Evolutionary conservation across 1,140 invertebrate species (phyloP).

Genomic region (Calycopis cecrops): DNA sequence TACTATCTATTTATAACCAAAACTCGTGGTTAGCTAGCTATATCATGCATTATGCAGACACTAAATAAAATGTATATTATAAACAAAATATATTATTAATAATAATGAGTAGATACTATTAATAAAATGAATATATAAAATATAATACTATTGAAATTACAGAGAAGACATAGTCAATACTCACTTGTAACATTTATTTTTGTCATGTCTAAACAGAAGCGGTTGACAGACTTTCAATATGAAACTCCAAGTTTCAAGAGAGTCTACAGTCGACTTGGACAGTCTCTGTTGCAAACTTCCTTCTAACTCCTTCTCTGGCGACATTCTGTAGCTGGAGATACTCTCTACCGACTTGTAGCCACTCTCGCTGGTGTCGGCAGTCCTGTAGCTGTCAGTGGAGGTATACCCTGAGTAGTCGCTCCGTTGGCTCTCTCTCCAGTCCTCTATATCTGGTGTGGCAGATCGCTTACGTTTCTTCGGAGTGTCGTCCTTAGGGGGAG

Average conservation of each 20-base stretch:
- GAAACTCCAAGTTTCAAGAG: conserved; percentile 62
- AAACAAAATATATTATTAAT: no score
- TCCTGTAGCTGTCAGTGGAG: conserved; percentile 48
- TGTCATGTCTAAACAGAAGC: conserved; percentile 61
- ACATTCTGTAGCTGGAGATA: conserved; percentile 32
- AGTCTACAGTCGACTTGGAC: conserved; percentile 47
- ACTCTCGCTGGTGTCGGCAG: conserved; percentile 40
- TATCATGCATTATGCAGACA: no score
- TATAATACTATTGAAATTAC: no score
- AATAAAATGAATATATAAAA: no score
- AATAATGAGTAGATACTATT: no score
- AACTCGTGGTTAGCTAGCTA: no score
- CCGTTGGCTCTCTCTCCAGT: conserved; percentile 31
- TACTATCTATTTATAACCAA: no score
- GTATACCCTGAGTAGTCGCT: conserved; percentile 44
- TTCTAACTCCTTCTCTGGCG: conserved; percentile 47
- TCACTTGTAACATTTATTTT: conserved; percentile 63
- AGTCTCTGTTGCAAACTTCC: conserved; percentile 33
- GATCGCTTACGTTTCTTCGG: conserved; percentile 33
- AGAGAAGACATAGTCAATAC: no score
- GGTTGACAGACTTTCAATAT: conserved; percentile 66
- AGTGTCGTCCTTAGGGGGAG: conserved; percentile 43
- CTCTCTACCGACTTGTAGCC: conserved; percentile 38
- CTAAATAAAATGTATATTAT: no score
- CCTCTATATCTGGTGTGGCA: conserved; percentile 52